These are phyloP conservation scores for Leptopterna dolabrata DNA, from an alignment of 2,888 invertebrate genomes.

Conservation along the genomic window DNA sequence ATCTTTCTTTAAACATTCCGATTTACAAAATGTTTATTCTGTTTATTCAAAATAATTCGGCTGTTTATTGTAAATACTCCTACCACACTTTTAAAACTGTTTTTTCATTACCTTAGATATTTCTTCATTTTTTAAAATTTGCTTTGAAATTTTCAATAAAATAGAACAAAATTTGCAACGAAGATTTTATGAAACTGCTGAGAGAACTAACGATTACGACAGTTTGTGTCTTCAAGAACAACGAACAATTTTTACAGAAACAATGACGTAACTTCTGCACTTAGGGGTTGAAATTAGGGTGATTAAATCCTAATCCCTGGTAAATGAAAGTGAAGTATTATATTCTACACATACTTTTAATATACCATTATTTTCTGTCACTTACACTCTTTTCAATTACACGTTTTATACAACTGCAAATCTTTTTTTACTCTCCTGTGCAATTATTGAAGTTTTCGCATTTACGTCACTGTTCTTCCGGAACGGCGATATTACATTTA, in stretches of 20 bases:
- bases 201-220: constrained; percentile 33
- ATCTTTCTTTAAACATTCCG: constrained; percentile 18
- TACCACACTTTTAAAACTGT: not conserved
- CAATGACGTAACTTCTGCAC: constrained; percentile 29
- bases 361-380: too few relatives aligned
- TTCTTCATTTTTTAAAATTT: not conserved
- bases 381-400: too few relatives aligned
- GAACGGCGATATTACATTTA: too few relatives aligned
- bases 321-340: constrained; percentile 23
- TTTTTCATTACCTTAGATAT: constrained; percentile 5
- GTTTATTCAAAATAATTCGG: not conserved
- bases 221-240: constrained; percentile 40
- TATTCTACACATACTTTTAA: too few relatives aligned
- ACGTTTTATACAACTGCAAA: too few relatives aligned
- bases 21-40: constrained; percentile 1
- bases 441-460: too few relatives aligned
- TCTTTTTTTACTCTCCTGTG: too few relatives aligned
- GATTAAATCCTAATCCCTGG: constrained; percentile 22
- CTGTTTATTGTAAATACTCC: not conserved
- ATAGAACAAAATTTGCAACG: not conserved
- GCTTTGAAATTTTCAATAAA: not conserved
- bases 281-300: constrained; percentile 19
- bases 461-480: too few relatives aligned
- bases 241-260: constrained; percentile 33
- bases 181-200: constrained; percentile 6